A percentile compares a stretch with the other conserved stretches of the same genome.
Evolutionary conservation across 1,140 invertebrate species (phyloP).

Genomic region (Lethocerus indicus): DNA sequence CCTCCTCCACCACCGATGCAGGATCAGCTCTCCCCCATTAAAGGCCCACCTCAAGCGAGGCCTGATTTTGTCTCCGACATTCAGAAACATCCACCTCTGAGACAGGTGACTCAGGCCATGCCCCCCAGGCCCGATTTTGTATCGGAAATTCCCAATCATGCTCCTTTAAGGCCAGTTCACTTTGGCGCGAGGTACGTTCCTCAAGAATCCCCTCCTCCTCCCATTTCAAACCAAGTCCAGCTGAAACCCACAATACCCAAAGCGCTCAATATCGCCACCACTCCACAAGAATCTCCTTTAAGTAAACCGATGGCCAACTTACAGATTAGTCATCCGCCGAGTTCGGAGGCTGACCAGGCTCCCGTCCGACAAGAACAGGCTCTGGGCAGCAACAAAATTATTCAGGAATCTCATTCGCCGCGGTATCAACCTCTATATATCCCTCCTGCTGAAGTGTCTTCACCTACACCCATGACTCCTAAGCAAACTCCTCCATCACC

Average conservation of each 20-base stretch:
- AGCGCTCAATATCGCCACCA: no score
- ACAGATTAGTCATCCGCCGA: no score
- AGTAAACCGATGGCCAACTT: no score
- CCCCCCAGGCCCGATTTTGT: conserved; percentile 9
- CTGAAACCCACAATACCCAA: background rate
- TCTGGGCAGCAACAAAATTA: no score
- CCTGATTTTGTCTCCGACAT: conserved; percentile 9
- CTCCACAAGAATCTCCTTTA: no score
- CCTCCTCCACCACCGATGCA: conserved; percentile 18
- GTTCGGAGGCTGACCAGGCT: no score
- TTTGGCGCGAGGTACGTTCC: background rate
- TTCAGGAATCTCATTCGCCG: no score
- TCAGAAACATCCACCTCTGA: conserved; percentile 2
- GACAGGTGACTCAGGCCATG: conserved; percentile 6
- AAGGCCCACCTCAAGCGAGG: conserved; percentile 17
- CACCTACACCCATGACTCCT: background rate
- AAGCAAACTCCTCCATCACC: conserved; percentile 3
- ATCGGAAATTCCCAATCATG: conserved; percentile 1
- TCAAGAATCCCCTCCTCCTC: background rate
- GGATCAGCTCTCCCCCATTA: conserved; percentile 32
- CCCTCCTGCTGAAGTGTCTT: no score
- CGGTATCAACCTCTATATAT: no score
- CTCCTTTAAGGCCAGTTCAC: background rate
- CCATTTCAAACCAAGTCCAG: background rate
- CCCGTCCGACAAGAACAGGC: no score